Percentiles rank a stretch among this genome's conserved stretches.
phyloP scores from a whole-genome alignment of 1,140 invertebrate genomes.

The Anadara kagoshimensis region DNA sequence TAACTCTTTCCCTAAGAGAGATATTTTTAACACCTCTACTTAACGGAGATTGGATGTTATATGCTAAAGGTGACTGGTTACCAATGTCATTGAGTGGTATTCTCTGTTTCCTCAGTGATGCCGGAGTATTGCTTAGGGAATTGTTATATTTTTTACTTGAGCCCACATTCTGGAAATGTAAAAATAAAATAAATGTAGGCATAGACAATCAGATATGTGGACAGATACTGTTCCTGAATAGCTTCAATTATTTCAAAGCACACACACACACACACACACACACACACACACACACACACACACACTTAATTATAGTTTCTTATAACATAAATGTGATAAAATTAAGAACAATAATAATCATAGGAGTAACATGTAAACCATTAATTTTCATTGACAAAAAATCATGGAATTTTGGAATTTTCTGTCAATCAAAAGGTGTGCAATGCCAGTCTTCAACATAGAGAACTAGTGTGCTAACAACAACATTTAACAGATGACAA shows the following conservation, averaged over 20 bases:
- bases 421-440: too few species aligned
- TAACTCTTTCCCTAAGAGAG: conserved; percentile 44
- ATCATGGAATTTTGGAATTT: too few species aligned
- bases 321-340: too few species aligned
- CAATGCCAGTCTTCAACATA: too few species aligned
- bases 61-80: background rate
- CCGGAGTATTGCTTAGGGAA: background rate
- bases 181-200: background rate
- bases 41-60: background rate
- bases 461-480: too few species aligned
- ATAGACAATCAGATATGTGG: background rate
- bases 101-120: conserved; percentile 12
- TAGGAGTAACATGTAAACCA: too few species aligned
- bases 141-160: too few species aligned
- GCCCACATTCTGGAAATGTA: background rate
- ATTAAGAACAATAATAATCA: too few species aligned
- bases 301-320: too few species aligned
- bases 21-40: conserved; percentile 11
- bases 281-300: background rate
- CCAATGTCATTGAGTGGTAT: background rate
- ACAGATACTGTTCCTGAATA: background rate
- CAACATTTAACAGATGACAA: too few species aligned
- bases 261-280: background rate
- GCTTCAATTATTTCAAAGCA: background rate
- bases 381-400: too few species aligned